Evolutionary conservation across 1,140 invertebrate species (phyloP).

Genomic region (Sogatella furcifera): DNA sequence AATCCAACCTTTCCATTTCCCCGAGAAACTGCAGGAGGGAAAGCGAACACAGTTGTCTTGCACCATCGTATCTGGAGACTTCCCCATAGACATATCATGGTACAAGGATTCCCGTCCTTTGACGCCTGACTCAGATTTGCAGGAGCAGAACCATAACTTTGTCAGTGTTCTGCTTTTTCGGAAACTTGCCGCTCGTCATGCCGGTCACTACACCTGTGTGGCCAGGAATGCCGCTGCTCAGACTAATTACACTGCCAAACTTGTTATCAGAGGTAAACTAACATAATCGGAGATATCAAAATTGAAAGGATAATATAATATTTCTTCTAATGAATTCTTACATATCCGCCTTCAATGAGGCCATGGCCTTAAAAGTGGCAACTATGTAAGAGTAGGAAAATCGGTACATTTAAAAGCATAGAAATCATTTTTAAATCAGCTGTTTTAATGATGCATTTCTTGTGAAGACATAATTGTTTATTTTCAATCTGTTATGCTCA

Average conservation of each 20-base stretch:
- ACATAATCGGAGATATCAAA: no score
- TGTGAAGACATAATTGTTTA: no score
- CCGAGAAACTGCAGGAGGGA: constrained; percentile 73
- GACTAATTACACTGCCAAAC: constrained; percentile 70
- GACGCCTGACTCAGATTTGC: constrained; percentile 52
- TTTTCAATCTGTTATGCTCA: no score
- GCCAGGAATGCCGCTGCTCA: constrained; percentile 75
- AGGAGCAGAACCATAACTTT: constrained; percentile 56
- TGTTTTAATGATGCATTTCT: no score
- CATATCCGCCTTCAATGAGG: no score
- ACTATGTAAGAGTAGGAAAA: no score
- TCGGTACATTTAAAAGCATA: no score
- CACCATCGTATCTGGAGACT: constrained; percentile 79
- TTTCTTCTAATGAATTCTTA: no score
- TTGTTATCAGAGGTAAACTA: constrained; percentile 66
- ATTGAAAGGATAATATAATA: no score
- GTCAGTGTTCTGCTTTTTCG: constrained; percentile 70
- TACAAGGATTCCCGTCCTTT: constrained; percentile 69
- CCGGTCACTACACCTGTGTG: constrained; percentile 82
- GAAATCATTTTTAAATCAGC: no score
- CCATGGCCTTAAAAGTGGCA: no score
- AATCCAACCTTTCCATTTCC: constrained; percentile 71
- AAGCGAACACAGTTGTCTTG: constrained; percentile 80
- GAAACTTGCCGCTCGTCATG: constrained; percentile 62
- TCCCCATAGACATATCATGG: constrained; percentile 81